Evolutionary conservation across 2,888 invertebrate species (phyloP).

Genomic region (Noctua janthina): DNA sequence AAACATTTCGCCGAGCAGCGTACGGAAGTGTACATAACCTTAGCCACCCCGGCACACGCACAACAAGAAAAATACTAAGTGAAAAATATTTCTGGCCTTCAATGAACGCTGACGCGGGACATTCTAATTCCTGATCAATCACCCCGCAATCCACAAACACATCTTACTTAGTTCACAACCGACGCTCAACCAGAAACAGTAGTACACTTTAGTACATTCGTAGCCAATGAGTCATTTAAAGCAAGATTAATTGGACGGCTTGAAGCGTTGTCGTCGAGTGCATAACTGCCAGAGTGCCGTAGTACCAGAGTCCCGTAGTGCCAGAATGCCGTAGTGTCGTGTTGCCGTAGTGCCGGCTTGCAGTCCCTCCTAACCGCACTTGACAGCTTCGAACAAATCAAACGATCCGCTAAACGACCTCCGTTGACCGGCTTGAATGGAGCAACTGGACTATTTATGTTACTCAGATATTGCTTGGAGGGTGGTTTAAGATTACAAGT

Average conservation of each 20-base stretch:
- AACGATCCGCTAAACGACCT: conserved; percentile 49
- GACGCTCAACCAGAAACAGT: conserved; percentile 25
- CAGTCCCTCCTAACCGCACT: conserved; percentile 53
- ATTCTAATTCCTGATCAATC: no score
- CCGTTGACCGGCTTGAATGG: conserved; percentile 22
- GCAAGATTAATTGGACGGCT: conserved; percentile 64
- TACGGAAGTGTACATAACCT: no score
- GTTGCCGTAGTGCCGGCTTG: conserved; percentile 36
- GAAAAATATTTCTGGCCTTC: no score
- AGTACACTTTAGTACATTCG: conserved; percentile 42
- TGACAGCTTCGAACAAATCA: conserved; percentile 63
- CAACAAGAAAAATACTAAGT: no score
- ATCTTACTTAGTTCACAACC: conserved; percentile 32
- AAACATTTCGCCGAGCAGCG: no score
- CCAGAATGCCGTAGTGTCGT: conserved; percentile 2
- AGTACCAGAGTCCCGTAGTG: conserved; percentile 24
- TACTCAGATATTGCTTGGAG: conserved; percentile 5
- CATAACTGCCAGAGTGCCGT: conserved; percentile 49
- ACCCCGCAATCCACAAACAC: conserved; percentile 11
- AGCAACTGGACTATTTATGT: conserved; percentile 30
- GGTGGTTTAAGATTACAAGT: background rate
- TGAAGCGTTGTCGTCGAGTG: conserved; percentile 57
- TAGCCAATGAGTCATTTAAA: conserved; percentile 55
- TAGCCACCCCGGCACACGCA: no score
- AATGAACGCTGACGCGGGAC: no score